Evolutionary conservation across 2,797 vertebrate species (phyloP).

Genomic region (Poeciliopsis presidionis): DNA sequence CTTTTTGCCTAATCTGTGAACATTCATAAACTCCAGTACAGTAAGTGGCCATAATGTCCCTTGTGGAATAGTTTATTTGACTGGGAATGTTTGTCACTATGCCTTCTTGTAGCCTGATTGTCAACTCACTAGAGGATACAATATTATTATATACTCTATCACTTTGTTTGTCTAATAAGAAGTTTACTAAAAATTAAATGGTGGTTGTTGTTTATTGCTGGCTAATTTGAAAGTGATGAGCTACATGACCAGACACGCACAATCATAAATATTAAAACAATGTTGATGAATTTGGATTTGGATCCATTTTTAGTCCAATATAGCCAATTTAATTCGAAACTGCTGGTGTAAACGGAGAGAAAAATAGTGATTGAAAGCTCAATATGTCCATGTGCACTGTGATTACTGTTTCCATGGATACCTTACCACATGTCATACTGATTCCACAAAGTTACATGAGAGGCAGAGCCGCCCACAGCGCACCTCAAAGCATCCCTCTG

Average conservation of each 20-base stretch:
- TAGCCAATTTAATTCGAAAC: neutral
- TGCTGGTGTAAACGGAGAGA: neutral
- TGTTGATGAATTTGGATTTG: neutral
- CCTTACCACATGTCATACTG: neutral
- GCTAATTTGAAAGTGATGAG: neutral
- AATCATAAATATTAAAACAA: neutral
- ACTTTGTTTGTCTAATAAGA: conserved; percentile 3
- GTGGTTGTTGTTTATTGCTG: neutral
- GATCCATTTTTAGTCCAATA: neutral
- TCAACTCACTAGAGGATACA: neutral
- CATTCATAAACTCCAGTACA: neutral
- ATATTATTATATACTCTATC: neutral
- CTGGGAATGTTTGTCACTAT: neutral
- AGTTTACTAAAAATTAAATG: neutral
- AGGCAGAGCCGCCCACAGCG: neutral
- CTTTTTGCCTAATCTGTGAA: neutral
- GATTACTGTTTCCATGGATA: conserved; percentile 11
- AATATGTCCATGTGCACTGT: conserved; percentile 7
- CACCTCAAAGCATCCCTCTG: neutral
- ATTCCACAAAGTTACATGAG: neutral
- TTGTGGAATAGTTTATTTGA: neutral
- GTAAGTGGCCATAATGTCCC: neutral
- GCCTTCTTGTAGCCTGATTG: neutral
- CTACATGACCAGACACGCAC: neutral
- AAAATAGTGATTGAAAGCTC: conserved; percentile 8